A percentile compares a stretch with the other conserved stretches of the same genome.
Conservation (phyloP, 2,888 invertebrate genomes). For the Ormyrus rosae region DNA sequence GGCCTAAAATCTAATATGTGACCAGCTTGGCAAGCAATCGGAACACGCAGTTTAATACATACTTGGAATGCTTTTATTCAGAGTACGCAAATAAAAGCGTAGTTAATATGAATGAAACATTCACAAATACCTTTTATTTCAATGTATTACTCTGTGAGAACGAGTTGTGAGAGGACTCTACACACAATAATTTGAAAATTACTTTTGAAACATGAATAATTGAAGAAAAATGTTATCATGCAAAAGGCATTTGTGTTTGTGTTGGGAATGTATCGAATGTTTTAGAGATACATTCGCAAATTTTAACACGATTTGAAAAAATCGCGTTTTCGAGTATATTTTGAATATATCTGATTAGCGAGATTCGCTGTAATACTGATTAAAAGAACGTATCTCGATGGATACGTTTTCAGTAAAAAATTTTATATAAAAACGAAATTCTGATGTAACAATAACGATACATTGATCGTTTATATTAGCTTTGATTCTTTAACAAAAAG, state of each 20-base stretch:
- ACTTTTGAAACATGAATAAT: no score
- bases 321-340: conserved; percentile 46
- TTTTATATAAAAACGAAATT: conserved; percentile 51
- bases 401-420: conserved; percentile 53
- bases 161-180: no score
- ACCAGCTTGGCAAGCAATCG: conserved; percentile 56
- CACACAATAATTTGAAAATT: no score
- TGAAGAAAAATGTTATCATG: no score
- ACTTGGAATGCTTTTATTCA: conserved; percentile 58
- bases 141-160: not conserved
- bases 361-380: conserved; percentile 57
- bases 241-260: not conserved
- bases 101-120: conserved; percentile 38
- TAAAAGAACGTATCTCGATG: conserved; percentile 42
- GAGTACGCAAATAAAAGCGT: conserved; percentile 54
- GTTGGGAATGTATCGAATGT: conserved; percentile 44
- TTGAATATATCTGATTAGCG: conserved; percentile 54
- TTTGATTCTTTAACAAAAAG: conserved; percentile 13
- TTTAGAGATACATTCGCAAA: conserved; percentile 50
- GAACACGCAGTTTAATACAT: conserved; percentile 48
- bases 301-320: conserved; percentile 30
- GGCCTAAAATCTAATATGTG: conserved; percentile 45
- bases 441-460: conserved; percentile 43
- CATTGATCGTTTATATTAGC: conserved; percentile 27
- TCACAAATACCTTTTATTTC: conserved; percentile 36